Evolutionary conservation across 1,140 invertebrate genomes (phyloP), one percentile per base, ranked within the genome.

Genomic region (Ephestia elutella): DNA sequence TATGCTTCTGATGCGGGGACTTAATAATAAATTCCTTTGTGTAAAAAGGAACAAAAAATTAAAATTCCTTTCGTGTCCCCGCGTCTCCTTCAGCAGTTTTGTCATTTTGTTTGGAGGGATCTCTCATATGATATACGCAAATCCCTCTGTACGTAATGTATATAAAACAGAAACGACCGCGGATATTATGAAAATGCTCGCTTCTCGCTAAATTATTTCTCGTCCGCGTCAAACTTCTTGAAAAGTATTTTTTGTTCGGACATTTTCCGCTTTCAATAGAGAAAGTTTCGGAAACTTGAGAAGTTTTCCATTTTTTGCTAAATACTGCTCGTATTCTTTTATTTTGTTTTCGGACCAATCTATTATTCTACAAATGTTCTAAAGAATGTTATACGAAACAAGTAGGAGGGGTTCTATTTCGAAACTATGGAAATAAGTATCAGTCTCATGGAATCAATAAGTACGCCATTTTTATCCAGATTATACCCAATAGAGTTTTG

Each of bases 11-110:
- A 78, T 75, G 75, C 70, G 63, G 63, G 63, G 60, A 68, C 68
- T 80, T 75, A 73, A 80, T 82, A 84, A 84, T 79, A 79, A 78
- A 80, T 84, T 82, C 76, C 70, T 82, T 78, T 79, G 76, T 75
- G 68, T 56, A 69, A 76, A 44, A 78, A 77, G 71, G 73, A 80
- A 75, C 66, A 73, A 80, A 82, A 80, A 82, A 82, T 82, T 80
- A 73, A 78, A 81, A 85, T 82, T 82, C 80, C 62, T 78, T 71
- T 63, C 82, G 65, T 74, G 80, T 80, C 56, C 66, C 66, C 38
- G 56, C 65, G 63, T 60, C 69, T 75, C 66, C 68, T 71, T 73
- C 63, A 59, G 62, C 71, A 80, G 72, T 79, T 79, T 79, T 73
- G 76, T 74, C 79, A 77, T 80, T 82, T 78, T 73, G 70, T 75